A percentile compares a stretch with the other conserved stretches of the same genome.
phyloP scores from a whole-genome alignment of 1,140 invertebrate species.

The Protaetia brevitarsis region DNA sequence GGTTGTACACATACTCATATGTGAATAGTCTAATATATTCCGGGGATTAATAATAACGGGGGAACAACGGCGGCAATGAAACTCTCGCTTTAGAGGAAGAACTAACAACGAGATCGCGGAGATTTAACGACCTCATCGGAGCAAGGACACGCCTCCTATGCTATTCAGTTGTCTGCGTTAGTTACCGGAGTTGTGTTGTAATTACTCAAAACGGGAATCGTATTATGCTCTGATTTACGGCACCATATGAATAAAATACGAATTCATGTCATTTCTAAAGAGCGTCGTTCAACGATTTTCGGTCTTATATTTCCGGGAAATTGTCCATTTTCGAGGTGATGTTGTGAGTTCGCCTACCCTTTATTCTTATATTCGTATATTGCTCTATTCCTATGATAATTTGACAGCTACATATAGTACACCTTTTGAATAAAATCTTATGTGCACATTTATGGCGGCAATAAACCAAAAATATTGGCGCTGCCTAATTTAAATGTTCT shows the following conservation, averaged over 20 bases:
- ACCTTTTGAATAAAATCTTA: too few species aligned
- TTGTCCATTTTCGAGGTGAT: too few species aligned
- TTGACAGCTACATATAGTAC: too few species aligned
- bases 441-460: too few species aligned
- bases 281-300: not conserved
- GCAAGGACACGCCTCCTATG: not conserved
- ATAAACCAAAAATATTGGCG: too few species aligned
- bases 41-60: not conserved
- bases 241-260: not conserved
- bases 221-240: not conserved
- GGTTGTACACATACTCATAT: not conserved
- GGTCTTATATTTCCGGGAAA: not conserved
- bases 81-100: not conserved
- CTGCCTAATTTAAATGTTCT: too few species aligned
- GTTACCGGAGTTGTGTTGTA: not conserved
- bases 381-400: too few species aligned
- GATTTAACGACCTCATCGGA: not conserved
- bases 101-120: not conserved
- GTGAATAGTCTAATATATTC: constrained; percentile 3
- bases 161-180: not conserved
- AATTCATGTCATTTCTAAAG: not conserved
- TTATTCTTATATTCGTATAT: too few species aligned
- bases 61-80: not conserved
- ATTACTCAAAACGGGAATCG: not conserved
- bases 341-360: too few species aligned